These are phyloP conservation scores for Gallinago undulata DNA, from an alignment of 2,113 vertebrate species.

Conservation along the genomic window DNA sequence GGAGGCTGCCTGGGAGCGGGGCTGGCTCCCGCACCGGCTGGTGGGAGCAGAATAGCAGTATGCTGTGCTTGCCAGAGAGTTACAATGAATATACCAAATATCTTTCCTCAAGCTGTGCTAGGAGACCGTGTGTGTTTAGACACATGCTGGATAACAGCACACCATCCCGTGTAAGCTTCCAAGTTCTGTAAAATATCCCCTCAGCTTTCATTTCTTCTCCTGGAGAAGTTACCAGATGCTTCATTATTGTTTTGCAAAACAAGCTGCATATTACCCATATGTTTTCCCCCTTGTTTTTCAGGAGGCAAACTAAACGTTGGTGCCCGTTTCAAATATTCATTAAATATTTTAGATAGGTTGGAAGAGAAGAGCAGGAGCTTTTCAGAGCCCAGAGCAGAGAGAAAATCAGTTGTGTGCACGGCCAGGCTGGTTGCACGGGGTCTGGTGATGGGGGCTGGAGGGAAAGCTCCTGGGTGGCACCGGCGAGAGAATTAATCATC, in stretches of 20 bases:
- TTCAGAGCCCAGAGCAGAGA: not conserved
- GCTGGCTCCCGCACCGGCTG: not conserved
- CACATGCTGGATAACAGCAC: slow-evolving; percentile 45
- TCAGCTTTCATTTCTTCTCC: slow-evolving; percentile 42
- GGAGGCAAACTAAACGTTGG: not conserved
- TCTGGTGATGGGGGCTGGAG: not conserved
- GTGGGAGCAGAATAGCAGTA: not conserved
- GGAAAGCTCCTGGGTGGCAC: not conserved
- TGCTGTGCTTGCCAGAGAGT: slow-evolving; percentile 47
- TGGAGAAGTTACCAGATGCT: slow-evolving; percentile 58
- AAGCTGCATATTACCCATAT: slow-evolving; percentile 42
- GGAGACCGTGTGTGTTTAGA: slow-evolving; percentile 48
- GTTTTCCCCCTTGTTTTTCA: slow-evolving; percentile 45
- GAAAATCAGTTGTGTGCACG: fast-evolving
- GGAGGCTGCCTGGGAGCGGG: not conserved
- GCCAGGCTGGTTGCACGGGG: not conserved
- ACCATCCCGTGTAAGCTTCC: not conserved
- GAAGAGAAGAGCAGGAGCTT: not conserved
- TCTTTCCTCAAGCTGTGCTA: slow-evolving; percentile 42
- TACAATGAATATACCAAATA: slow-evolving; percentile 22
- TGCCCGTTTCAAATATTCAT: slow-evolving; percentile 15
- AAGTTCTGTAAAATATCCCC: slow-evolving; percentile 36
- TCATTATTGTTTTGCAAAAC: slow-evolving; percentile 47
- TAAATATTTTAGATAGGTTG: slow-evolving; percentile 13
- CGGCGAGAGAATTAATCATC: not conserved